Base-by-base conservation (phyloP, 2,797 vertebrate genomes). In the Delichon dasypus region DNA sequence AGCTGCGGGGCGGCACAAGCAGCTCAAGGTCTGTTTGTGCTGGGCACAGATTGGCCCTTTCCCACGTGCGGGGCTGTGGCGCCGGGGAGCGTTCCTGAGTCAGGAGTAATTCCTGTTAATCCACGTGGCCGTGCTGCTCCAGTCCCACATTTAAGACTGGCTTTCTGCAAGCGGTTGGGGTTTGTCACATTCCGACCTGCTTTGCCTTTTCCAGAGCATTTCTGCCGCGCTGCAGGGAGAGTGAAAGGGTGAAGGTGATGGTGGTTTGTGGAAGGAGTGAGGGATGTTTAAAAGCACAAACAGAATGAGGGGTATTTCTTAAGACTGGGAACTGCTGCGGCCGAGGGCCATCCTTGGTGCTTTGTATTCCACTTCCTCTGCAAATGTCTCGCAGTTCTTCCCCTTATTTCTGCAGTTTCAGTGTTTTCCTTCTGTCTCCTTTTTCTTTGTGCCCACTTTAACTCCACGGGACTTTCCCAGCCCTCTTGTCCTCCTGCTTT, bases 401-500 rank as follows among this genome's bases (percentile, higher is more conserved):
- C 44, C 51, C 55, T 89, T 60, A 17, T 70, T 96, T 95, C 79
- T 96, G 95, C 91, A 74, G 48, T 26, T 68, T 85, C 68, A 34
- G 91, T 65, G 45, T 38, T 93, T 94, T 66, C 72, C 42, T 65
- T 88, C 84, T 67, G 70, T 21, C 65, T 74, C n/a, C 81, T 87
- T 73, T 78, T 53, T 12, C 64, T 85, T 79, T 50, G 29, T 5
- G 5, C 27, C 16, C 19, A 0, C 38, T 68, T 73, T 4, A 84
- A 60, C 64, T 55, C 34, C 23, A 2, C 78, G 36, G 82, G 85
- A 85, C 89, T 94, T 94, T 72, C 88, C 75, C 85, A 83, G 38
- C 55, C 91, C 57, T 47, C 29, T 42, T 11, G 1, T 42, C 34
- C 61, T 85, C 20, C 48, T 18, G n/a, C 48, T 10, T 16, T 34